Evolutionary conservation across 2,113 vertebrate species (phyloP), one percentile per base, ranked within the genome.

Genomic region (Caracal caracal): DNA sequence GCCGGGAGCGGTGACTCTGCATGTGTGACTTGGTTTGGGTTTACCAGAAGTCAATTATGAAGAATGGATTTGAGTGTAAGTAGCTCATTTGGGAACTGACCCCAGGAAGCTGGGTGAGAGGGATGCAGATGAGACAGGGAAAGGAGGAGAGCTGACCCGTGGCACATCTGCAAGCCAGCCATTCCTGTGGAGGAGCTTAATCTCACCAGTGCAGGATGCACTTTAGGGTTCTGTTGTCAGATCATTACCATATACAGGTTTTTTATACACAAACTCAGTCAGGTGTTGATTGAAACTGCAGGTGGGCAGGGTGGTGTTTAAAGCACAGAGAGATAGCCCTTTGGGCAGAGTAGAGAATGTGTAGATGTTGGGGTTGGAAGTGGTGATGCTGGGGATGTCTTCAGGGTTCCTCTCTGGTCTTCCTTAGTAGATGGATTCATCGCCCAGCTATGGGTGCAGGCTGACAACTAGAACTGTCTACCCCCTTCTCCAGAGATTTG

Each of bases 381-480:
- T 9, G n/a, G 0, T 37, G 37, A n/a, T 51, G 3, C 0, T 71
- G 35, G 5, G 13, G 6, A 43, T 30, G 10, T 37, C 51, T 17
- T 53, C 15, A 10, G 3, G 17, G 5, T 7, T 86, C 24, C 20
- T 35, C 33, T n/a, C 16, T 59, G 3, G n/a, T 49, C 10, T 3
- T 53, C 3, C 22, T 63, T 33, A 56, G 7, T 43, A 66, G 5
- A 20, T 19, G 8, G 37, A 16, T 24, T 66, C 24, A 43, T n/a
- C 5, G 2, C 3, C 20, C 19, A 75, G 1, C 10, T 75, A 3
- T 3, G 0, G 1, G 16, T n/a, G 6, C 11, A 37, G 10, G 35
- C 47, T 90, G 26, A 73, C 13, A 89, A 19, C 15, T 30, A 20
- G 10, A 33, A 5, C 2, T 6, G 1, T 7, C 40, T 43, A 3